Base-by-base conservation (phyloP, 2,888 invertebrate species). In the Eristalis intricaria region DNA sequence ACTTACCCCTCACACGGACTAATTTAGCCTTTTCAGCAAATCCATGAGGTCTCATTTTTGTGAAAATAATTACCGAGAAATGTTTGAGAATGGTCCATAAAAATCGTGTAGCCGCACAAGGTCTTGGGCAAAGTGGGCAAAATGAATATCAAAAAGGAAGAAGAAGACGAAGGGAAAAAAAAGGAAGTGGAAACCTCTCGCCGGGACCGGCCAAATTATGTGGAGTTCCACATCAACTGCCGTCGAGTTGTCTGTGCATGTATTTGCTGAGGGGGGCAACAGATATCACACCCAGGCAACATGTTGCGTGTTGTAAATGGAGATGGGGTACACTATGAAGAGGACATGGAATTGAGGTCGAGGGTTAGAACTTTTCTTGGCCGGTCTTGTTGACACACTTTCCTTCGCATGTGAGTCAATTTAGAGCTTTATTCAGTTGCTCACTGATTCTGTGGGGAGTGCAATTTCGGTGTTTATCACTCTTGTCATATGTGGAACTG, bases 191-290 rank as follows among this genome's bases (percentile, higher is more conserved):
- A 60, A 23, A 23, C 60, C 26, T 60, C 23, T 23, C 60, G 26
- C 7, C 26, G 23, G 60, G 11, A n/a, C 13, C 60, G 26, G 26
- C 13, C 60, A 60, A 8, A 19, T 50, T 50, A 50, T 19, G 50
- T 50, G 50, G 50, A 50, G 50, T 38, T 38, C 66, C 66, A 63
- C 32, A 50, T 63, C 63, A 73, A 43, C 32, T 74, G 74, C 65
- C 74, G 74, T 75, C 75, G 32, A 38, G 26, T 32, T 66, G 75
- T 75, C 75, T 75, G 56, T 64, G 65, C 64, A 64, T 73, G 56
- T 65, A 22, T 65, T n/a, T 43, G 60, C 13, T 23, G 13, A 32
- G 23, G 23, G 22, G n/a, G 1, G 43, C 56, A 56, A 38, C 10
- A 60, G 32, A 32, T 4, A 32, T 32, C 32, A 61, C 35, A 23